Base-by-base conservation (phyloP, 2,113 vertebrate species). In the Synchiropus splendidus region DNA sequence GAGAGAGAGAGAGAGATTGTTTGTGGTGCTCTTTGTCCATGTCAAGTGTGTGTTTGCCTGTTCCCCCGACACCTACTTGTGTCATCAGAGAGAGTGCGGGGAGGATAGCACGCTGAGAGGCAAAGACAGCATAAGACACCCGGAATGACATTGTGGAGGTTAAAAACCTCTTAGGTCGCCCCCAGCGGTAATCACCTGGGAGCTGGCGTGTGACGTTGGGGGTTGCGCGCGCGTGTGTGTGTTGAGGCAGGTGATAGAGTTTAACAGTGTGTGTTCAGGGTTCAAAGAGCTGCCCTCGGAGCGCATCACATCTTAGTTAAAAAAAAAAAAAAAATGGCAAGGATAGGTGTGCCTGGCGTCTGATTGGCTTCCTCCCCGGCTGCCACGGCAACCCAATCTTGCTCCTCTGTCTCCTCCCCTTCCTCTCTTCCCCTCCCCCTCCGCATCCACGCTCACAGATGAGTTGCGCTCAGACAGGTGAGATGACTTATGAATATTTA, bases 401-500 rank as follows among this genome's bases (percentile, higher is more conserved):
- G 21, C 21, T 16, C 33, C 42, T 67, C 62, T 49, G 58, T 64
- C 67, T 39, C 63, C 65, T 59, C 36, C 35, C 60, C 42, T 64
- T 36, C 42, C 58, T 32, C 41, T 51, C 64, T 40, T 51, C 9
- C 18, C 40, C 49, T 48, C 32, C 18, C 51, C 45, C 41, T 48
- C 45, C 32, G 32, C 59, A 48, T 66, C 64, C 31, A 64, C 57
- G 63, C 78, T 71, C 62, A 50, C 66, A 76, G 74, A 81, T 78
- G 76, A 79, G 76, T 75, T 45, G 64, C 43, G 65, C 72, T 77
- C 78, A 83, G 80, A 83, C 80, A 79, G 80, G 80, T 83, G 80
- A 83, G 76, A 77, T 81, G 76, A 70, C 69, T 78, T 67, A 79
- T 83, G 69, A 83, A 83, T 83, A 83, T 81, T 77, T 71, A 83